Base-by-base conservation (phyloP, 2,797 vertebrate species). In the Paguma larvata region DNA sequence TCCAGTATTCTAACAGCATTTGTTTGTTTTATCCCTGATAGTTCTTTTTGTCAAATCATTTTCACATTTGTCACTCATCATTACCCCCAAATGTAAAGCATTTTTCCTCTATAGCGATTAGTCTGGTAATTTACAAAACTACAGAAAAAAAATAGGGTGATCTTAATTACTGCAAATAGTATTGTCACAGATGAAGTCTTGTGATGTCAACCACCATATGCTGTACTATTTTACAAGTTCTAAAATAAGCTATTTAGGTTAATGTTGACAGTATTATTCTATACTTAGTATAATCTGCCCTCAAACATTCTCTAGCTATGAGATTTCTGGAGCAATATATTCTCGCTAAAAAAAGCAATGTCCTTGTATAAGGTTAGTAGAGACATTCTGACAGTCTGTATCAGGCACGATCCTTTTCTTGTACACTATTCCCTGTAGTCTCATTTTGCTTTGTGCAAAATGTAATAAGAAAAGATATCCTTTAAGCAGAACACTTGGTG, bases 221-320 rank as follows among this genome's bases (percentile, higher is more conserved):
- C 10, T 97, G 12, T 38, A 72, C 67, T 78, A 78, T 95, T 90
- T 97, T 59, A 87, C 85, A 96, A 85, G 12, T 91, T 75, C 88
- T 85, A 96, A 95, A 94, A 93, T 91, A 67, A 86, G 44, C 51
- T 97, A 80, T 93, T 80, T 80, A 88, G 79, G 93, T 91, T 97
- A 97, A 91, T 59, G 51, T 79, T 97, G 59, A 68, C 53, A 91
- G 30, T 80, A 85, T 51, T 91, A 34, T 89, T 93, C 93, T 96
- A 95, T 84, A 65, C 32, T 96, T 86, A 94, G 95, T 75, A 79
- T 86, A 91, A 68, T 90, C 48, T 94, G 34, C 46, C 59, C 88
- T 91, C 12, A 88, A 84, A 96, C 38, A 83, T 86, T 96, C 73
- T 89, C 34, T 44, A 89, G 51, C 86, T 89, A 6, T 86, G 89